Evolutionary conservation across 1,140 invertebrate genomes (phyloP), one percentile per base, ranked within the genome.

Genomic region (Dinothrombium tinctorium): DNA sequence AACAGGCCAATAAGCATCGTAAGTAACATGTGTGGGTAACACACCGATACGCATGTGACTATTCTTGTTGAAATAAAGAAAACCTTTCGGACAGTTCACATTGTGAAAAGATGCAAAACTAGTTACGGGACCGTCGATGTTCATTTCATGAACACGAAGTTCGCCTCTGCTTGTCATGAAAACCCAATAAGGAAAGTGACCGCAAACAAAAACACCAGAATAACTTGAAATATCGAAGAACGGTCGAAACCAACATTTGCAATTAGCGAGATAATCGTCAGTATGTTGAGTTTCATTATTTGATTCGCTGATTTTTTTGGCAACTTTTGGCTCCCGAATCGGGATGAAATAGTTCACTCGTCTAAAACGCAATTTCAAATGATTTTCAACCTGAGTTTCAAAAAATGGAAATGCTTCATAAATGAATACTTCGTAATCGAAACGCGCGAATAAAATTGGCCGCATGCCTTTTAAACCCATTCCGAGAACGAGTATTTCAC

Each of bases 71-170:
- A 92, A 90, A 55, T 94, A 95, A 0, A 96, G 59, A 57, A 95
- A 95, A 4, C 89, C 92, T 59, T 86, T 74, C 2, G 78, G 78
- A 61, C 89, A 96, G 59, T 95, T 95, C 35, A 89, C 69, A 58
- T 96, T 96, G 56, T 95, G 82, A 56, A 96, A 96, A 20, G 82
- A 69, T 1, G 89, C 78, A 62, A 96, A 94, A 48, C 74, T 76
- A 11, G 69, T 68, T 21, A 90, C 64, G 15, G 69, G 63, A 4
- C 78, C 77, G 55, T 84, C 83, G 12, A 84, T 74, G 33, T 67
- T 65, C 70, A 98, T 81, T 1, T 84, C 78, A 63, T 98, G 92
- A 6, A 74, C 64, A 19, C 87, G 61, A 25, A 94, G 58, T 58
- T 92, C 84, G 0, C 90, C 89, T 33, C 82, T 64, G 4, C 71